phyloP scores from a whole-genome alignment of 2,888 invertebrate species.

The Rhagonycha lutea region DNA sequence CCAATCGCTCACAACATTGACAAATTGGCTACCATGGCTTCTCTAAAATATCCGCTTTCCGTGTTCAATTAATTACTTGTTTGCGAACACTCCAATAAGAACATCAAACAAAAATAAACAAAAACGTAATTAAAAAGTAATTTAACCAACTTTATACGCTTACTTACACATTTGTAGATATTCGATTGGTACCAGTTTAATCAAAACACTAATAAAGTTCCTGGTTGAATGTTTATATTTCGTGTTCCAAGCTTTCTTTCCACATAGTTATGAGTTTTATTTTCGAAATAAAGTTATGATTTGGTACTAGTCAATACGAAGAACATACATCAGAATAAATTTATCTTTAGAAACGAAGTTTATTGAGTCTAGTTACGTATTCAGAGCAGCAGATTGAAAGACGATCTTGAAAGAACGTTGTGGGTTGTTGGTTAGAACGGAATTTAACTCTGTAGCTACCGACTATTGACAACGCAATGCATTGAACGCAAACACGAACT shows the following conservation, averaged over 20 bases:
- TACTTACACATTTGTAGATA: not conserved
- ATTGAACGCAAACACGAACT: conserved; percentile 26
- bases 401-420: conserved; percentile 43
- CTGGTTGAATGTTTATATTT: conserved; percentile 28
- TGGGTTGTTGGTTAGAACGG: conserved; percentile 34
- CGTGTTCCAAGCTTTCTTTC: conserved; percentile 24
- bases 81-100: no score
- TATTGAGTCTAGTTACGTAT: conserved; percentile 44
- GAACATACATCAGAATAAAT: conserved; percentile 37
- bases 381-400: conserved; percentile 47
- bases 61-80: not conserved
- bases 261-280: conserved; percentile 29
- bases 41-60: not conserved
- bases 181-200: conserved; percentile 20
- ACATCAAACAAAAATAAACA: not conserved
- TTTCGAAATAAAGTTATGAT: conserved; percentile 30
- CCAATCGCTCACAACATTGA: not conserved
- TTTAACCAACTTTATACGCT: not conserved
- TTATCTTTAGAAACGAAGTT: conserved; percentile 42
- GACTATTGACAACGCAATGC: conserved; percentile 31
- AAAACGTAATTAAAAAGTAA: not conserved
- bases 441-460: conserved; percentile 32
- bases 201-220: conserved; percentile 19
- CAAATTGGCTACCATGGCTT: not conserved
- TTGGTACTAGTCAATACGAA: conserved; percentile 30